Evolutionary conservation across 2,797 vertebrate species (phyloP), one percentile per base, ranked within the genome.

Genomic region (Ctenopoma kingsleyae): DNA sequence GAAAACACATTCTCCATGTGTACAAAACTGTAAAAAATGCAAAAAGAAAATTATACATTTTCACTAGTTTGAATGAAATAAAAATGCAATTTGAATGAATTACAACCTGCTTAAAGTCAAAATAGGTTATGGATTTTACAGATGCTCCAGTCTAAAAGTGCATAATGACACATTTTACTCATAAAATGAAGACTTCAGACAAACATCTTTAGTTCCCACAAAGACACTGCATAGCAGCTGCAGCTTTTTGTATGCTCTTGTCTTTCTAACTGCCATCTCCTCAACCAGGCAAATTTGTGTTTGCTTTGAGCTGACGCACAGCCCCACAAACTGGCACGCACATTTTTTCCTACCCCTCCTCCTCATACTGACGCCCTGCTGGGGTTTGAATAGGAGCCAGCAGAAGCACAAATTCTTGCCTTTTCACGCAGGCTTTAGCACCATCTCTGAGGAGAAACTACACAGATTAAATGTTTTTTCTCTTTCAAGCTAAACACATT

Each of bases 321-420:
- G 61, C 13, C 46, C 13, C 57, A 38, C 47, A 73, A 46, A 70
- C 16, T 51, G 32, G 23, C 49, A 62, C 53, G 20, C 64, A 15
- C 19, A 35, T 12, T 17, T 49, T 35, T 27, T 57, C 38, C 74
- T 27, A 2, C 25, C 48, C 53, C 40, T 46, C 50, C 30, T 41
- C 40, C 69, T 76, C 53, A 32, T 17, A 67, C 46, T 8, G 65
- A 71, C 66, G 16, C 58, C 58, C 55, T 73, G 65, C 69, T 51
- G 50, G 32, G 54, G 58, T 59, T 44, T 72, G 71, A 59, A 59
- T 73, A 52, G 76, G 74, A 62, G 65, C 65, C 59, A 30, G 54
- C 53, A 66, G 52, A 43, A 65, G 40, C 61, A 69, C 11, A 23
- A 3, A 36, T 40, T 58, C 49, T 47, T 38, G 47, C 46, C 38